Conservation (phyloP, 2,797 vertebrate genomes). For the Premnoplex brunnescens region DNA sequence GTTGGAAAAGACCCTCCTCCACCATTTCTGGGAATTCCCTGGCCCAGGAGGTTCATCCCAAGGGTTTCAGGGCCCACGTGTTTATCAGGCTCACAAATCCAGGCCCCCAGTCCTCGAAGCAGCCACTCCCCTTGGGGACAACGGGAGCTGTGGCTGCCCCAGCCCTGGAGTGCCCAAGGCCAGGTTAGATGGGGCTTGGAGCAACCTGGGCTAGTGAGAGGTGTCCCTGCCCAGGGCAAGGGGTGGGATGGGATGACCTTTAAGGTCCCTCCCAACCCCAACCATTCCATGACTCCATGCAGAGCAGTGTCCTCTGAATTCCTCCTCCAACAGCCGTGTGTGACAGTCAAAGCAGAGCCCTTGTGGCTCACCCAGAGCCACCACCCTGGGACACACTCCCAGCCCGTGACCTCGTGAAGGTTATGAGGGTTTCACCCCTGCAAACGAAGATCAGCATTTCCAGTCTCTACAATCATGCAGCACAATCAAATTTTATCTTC, state of each 20-base stretch:
- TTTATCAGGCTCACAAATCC: not conserved
- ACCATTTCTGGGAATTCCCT: rapidly evolving
- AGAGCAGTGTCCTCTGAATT: not conserved
- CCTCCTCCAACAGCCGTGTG: rapidly evolving
- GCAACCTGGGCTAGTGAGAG: rapidly evolving
- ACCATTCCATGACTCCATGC: not conserved
- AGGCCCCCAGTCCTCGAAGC: not conserved
- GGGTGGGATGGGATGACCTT: not conserved
- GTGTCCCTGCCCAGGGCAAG: not conserved
- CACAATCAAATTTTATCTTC: too few species aligned
- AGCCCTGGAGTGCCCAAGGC: not conserved
- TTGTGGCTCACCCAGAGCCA: not conserved
- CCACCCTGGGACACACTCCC: not conserved
- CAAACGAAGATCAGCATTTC: not conserved
- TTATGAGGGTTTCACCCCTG: not conserved
- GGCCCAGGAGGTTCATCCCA: not conserved
- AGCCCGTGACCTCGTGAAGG: not conserved
- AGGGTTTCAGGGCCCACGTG: not conserved
- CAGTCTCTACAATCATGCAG: rapidly evolving
- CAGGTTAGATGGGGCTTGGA: not conserved
- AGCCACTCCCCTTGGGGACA: rapidly evolving
- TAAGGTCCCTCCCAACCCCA: not conserved
- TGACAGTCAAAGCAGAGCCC: not conserved
- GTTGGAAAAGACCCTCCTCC: not conserved
- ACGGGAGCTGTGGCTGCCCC: not conserved